Conservation (phyloP, 1,140 invertebrate species). For the Drosophila kohkoa region DNA sequence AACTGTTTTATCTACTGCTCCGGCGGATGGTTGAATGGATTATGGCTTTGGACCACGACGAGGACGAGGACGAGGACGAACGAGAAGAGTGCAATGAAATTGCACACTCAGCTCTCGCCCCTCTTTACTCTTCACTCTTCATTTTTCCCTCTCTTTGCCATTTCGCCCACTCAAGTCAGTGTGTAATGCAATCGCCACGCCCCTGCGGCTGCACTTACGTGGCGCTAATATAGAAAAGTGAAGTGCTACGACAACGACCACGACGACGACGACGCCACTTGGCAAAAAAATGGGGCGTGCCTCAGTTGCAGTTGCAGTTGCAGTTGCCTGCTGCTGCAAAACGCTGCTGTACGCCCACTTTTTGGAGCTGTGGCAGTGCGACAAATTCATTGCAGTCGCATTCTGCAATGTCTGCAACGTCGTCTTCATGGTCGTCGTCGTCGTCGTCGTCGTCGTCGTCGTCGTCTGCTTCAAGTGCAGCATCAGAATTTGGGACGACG, state of each 20-base stretch:
- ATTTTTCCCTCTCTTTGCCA: too few species aligned
- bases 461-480: slow-evolving; percentile 34
- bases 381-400: slow-evolving; percentile 69
- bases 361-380: slow-evolving; percentile 55
- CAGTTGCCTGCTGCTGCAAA: not conserved
- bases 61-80: not conserved
- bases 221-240: slow-evolving; percentile 80
- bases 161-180: too few species aligned
- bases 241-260: slow-evolving; percentile 72
- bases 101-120: slow-evolving; percentile 48
- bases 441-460: slow-evolving; percentile 2
- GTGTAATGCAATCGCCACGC: slow-evolving; percentile 76
- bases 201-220: slow-evolving; percentile 77
- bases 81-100: slow-evolving; percentile 15
- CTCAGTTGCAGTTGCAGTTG: not conserved
- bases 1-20: slow-evolving; percentile 65
- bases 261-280: slow-evolving; percentile 69
- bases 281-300: slow-evolving; percentile 68
- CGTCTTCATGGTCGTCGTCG: slow-evolving; percentile 55
- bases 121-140: too few species aligned
- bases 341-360: slow-evolving; percentile 40
- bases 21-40: slow-evolving; percentile 24
- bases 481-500: slow-evolving; percentile 65
- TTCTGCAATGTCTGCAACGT: slow-evolving; percentile 45
- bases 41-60: not conserved